Conservation (phyloP, 2,888 invertebrate species). For the Cephalotes varians region DNA sequence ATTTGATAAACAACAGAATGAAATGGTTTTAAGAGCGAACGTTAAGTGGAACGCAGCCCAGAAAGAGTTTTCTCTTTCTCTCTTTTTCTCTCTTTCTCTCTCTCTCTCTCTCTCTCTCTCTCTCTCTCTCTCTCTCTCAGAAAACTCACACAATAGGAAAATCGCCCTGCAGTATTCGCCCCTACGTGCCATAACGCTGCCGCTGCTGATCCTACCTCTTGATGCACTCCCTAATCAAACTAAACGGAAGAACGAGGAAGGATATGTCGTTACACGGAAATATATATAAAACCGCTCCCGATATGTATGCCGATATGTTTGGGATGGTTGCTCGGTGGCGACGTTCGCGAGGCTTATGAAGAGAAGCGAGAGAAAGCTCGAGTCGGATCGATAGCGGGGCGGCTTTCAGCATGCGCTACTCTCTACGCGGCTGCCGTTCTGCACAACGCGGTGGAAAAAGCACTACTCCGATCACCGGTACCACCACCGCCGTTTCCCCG, state of each 20-base stretch:
- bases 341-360: constrained; percentile 80
- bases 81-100: too few relatives aligned
- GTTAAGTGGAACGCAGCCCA: too few relatives aligned
- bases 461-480: constrained; percentile 18
- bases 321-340: constrained; percentile 74
- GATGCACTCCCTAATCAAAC: neutral
- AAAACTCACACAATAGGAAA: constrained; percentile 80
- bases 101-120: too few relatives aligned
- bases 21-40: too few relatives aligned
- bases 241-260: neutral
- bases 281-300: constrained; percentile 57
- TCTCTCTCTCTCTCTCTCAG: neutral
- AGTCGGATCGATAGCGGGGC: constrained; percentile 79
- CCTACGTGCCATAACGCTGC: constrained; percentile 74
- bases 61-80: too few relatives aligned
- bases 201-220: constrained; percentile 2
- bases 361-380: constrained; percentile 69
- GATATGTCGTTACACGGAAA: constrained; percentile 17
- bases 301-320: constrained; percentile 57
- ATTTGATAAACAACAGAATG: too few relatives aligned
- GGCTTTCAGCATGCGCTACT: constrained; percentile 81
- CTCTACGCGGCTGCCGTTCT: constrained; percentile 59
- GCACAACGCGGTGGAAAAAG: constrained; percentile 35
- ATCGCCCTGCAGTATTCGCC: constrained; percentile 71
- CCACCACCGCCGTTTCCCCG: constrained; percentile 45